phyloP scores from a whole-genome alignment of 2,113 vertebrate species.

The Halcyon senegalensis region DNA sequence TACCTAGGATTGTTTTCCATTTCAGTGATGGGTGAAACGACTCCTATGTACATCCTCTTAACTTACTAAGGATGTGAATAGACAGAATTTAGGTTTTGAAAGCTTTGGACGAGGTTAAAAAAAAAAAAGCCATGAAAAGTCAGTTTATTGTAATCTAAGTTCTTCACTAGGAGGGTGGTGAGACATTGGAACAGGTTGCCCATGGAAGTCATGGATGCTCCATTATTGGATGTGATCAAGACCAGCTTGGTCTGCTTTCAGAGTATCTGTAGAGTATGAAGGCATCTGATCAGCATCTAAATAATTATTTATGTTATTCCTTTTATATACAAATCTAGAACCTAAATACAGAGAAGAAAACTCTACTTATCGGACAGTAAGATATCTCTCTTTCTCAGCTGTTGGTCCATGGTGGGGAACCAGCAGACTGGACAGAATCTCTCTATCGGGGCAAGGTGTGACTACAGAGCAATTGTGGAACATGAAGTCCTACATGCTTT shows the following conservation, averaged over 20 bases:
- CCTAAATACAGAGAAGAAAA: not conserved
- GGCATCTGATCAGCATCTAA: not conserved
- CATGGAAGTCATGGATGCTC: no score
- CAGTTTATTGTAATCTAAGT: not conserved
- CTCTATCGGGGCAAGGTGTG: conserved; percentile 86
- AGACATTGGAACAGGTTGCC: no score
- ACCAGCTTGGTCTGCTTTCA: not conserved
- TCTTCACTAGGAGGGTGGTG: no score
- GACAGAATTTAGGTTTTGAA: not conserved
- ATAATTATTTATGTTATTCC: not conserved
- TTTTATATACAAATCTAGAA: not conserved
- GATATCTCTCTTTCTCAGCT: conserved; percentile 72
- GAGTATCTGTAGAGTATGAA: not conserved
- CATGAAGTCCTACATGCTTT: conserved; percentile 90
- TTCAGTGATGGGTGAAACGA: not conserved
- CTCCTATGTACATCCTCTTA: not conserved
- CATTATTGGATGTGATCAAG: no score
- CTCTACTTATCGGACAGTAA: not conserved
- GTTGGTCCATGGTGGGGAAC: conserved; percentile 90
- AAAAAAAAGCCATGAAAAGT: not conserved
- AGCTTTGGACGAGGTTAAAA: not conserved
- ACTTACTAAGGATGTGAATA: not conserved
- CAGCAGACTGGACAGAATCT: conserved; percentile 83
- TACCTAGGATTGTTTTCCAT: not conserved
- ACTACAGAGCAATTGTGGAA: conserved; percentile 86